phyloP scores from a whole-genome alignment of 2,888 invertebrate genomes.

The Euspilapteryx auroguttella region DNA sequence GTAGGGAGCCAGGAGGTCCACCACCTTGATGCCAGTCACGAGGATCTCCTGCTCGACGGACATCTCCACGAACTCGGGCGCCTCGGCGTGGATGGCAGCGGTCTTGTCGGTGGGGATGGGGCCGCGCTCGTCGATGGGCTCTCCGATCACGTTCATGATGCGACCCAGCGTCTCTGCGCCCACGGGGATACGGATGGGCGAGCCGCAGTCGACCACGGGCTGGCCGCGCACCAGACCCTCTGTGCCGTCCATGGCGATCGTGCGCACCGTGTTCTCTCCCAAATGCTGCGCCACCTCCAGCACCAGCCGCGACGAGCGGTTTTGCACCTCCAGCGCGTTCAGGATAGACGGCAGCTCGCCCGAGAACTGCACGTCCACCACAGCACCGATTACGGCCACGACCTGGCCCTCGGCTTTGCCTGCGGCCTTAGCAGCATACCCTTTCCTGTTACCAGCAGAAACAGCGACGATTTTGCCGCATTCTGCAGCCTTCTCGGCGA shows the following conservation, averaged over 20 bases:
- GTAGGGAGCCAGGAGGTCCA: constrained; percentile 90
- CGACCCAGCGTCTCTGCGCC: constrained; percentile 88
- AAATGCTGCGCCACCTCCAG: constrained; percentile 89
- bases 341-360: constrained; percentile 87
- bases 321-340: constrained; percentile 85
- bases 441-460: constrained; percentile 32
- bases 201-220: constrained; percentile 78
- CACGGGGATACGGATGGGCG: constrained; percentile 90
- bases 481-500: constrained; percentile 62
- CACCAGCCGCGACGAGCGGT: constrained; percentile 72
- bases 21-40: constrained; percentile 84
- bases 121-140: constrained; percentile 81
- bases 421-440: constrained; percentile 28
- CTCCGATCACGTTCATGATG: constrained; percentile 93
- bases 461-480: constrained; percentile 56
- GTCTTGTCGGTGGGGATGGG: constrained; percentile 81
- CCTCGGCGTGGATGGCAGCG: constrained; percentile 88
- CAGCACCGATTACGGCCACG: constrained; percentile 96
- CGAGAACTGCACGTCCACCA: constrained; percentile 96
- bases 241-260: constrained; percentile 93
- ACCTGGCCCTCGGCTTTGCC: constrained; percentile 46
- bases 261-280: constrained; percentile 80
- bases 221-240: constrained; percentile 90
- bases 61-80: constrained; percentile 94
- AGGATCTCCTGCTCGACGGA: constrained; percentile 92